Percentiles rank a stretch among this genome's conserved stretches.
phyloP scores from a whole-genome alignment of 2,113 vertebrate genomes.

The Rhinopithecus roxellana region DNA sequence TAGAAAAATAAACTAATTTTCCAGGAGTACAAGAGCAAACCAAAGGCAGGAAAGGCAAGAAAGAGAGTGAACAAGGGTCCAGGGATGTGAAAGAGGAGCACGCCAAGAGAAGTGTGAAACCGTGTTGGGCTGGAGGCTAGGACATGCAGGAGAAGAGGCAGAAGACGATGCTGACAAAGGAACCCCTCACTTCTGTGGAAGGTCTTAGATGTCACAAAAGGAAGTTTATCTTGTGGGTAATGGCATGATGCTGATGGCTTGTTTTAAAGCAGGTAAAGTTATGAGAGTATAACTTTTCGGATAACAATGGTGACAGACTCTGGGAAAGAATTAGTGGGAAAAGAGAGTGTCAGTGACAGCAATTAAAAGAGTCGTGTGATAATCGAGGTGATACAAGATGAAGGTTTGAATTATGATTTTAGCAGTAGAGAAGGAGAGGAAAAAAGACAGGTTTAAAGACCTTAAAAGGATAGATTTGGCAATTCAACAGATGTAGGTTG shows the following conservation, averaged over 20 bases:
- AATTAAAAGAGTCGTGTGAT: neutral
- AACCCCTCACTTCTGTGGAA: neutral
- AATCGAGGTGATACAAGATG: neutral
- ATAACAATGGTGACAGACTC: neutral
- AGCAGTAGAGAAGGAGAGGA: neutral
- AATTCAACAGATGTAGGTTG: neutral
- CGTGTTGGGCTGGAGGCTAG: accelerated
- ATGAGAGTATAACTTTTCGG: neutral
- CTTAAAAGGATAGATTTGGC: neutral
- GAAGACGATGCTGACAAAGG: neutral
- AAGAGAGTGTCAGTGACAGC: neutral
- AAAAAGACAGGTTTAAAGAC: neutral
- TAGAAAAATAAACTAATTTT: neutral
- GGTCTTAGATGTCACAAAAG: neutral
- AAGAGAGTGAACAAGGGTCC: neutral
- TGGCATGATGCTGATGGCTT: neutral
- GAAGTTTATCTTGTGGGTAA: neutral
- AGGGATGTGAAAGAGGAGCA: neutral
- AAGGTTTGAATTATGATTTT: neutral
- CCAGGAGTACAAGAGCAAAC: neutral
- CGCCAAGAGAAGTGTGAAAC: neutral
- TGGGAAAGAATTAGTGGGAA: neutral
- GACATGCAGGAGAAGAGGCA: neutral
- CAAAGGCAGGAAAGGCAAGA: neutral
- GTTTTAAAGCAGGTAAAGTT: neutral